Percentiles rank a stretch among this genome's conserved stretches.
phyloP scores from a whole-genome alignment of 2,888 invertebrate species.

The Leptopilina drosophilae region DNA sequence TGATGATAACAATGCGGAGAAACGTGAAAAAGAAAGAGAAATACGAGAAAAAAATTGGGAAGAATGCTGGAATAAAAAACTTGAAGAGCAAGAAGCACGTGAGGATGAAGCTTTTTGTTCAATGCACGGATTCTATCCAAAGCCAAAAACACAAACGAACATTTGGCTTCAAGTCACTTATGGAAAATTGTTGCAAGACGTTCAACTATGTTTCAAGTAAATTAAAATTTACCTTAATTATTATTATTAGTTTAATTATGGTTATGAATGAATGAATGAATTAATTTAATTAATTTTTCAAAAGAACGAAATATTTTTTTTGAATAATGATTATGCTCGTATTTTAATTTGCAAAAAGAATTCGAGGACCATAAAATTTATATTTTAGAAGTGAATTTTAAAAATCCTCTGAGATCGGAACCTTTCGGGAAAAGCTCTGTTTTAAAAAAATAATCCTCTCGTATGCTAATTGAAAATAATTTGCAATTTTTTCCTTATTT shows the following conservation, averaged over 20 bases:
- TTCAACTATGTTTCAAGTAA: slow-evolving; percentile 63
- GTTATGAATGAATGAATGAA: too few species aligned
- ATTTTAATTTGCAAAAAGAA: too few species aligned
- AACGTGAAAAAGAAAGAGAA: slow-evolving; percentile 44
- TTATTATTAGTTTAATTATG: background rate
- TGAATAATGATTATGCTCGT: too few species aligned
- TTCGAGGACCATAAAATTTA: too few species aligned
- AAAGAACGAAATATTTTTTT: too few species aligned
- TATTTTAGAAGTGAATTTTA: too few species aligned
- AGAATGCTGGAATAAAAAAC: slow-evolving; percentile 57
- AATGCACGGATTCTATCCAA: slow-evolving; percentile 48
- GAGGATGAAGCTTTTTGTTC: slow-evolving; percentile 57
- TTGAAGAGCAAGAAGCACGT: slow-evolving; percentile 52
- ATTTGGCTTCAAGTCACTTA: slow-evolving; percentile 61
- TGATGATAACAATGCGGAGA: background rate
- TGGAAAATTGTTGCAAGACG: slow-evolving; percentile 58
- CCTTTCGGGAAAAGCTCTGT: too few species aligned
- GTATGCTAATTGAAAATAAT: too few species aligned
- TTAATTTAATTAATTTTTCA: too few species aligned
- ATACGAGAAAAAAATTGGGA: slow-evolving; percentile 58
- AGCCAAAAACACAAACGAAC: slow-evolving; percentile 59
- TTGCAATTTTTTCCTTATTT: too few species aligned
- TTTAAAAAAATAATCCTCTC: too few species aligned
- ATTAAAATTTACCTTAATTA: background rate
- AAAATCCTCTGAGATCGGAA: too few species aligned